Evolutionary conservation across 1,140 invertebrate genomes (phyloP).

Genomic region (Ooceraea biroi): DNA sequence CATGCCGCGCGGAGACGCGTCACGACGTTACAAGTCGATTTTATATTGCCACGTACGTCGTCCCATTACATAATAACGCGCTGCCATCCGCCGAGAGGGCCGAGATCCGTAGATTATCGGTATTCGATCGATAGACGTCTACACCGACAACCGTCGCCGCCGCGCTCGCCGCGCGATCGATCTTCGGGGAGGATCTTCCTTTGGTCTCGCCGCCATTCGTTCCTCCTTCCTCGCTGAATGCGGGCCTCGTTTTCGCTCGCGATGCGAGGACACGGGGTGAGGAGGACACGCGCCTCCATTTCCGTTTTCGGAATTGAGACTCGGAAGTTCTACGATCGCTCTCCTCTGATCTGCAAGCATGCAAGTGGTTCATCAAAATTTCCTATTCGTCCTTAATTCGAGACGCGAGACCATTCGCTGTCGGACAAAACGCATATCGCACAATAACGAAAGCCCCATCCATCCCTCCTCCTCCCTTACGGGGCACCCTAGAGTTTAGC

Average conservation of each 20-base stretch:
- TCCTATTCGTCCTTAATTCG: constrained; percentile 5
- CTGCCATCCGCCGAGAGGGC: constrained; percentile 62
- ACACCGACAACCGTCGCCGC: constrained; percentile 72
- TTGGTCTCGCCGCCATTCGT: constrained; percentile 70
- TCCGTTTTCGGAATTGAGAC: background rate
- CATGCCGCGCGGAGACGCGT: constrained; percentile 57
- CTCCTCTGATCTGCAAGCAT: background rate
- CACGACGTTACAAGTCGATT: constrained; percentile 76
- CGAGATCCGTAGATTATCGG: constrained; percentile 68
- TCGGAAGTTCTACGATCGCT: background rate
- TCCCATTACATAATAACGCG: constrained; percentile 75
- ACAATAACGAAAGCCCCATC: constrained; percentile 76
- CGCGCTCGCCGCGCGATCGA: constrained; percentile 42
- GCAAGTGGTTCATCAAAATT: background rate
- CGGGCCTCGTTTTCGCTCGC: constrained; percentile 55
- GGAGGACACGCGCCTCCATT: background rate
- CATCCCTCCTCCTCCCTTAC: constrained; percentile 42
- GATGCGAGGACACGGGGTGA: constrained; percentile 8
- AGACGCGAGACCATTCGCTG: background rate
- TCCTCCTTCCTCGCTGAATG: constrained; percentile 16
- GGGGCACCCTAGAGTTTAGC: constrained; percentile 76
- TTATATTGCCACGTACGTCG: constrained; percentile 67
- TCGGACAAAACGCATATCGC: constrained; percentile 49
- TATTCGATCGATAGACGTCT: constrained; percentile 71
- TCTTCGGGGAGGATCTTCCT: constrained; percentile 54